phyloP scores from a whole-genome alignment of 2,797 vertebrate species.

The Spinus olivaceus region DNA sequence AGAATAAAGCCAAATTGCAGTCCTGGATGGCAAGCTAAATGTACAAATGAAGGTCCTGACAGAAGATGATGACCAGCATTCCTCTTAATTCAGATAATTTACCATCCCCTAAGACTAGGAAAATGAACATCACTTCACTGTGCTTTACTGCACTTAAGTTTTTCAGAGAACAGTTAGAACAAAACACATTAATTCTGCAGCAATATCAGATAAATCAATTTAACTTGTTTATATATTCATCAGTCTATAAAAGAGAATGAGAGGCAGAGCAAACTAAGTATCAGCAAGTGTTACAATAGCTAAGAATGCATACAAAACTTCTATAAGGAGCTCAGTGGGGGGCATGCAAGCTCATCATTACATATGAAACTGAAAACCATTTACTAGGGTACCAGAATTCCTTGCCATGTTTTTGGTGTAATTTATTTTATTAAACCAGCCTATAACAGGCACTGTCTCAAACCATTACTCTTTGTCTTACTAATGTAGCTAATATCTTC shows the following conservation, averaged over 20 bases:
- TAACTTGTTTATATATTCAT: not conserved
- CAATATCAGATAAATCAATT: not conserved
- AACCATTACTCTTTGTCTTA: not conserved
- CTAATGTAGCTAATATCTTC: not conserved
- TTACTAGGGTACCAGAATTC: not conserved
- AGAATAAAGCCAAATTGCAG: not conserved
- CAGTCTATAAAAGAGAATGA: not conserved
- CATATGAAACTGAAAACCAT: not conserved
- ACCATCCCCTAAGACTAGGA: not conserved
- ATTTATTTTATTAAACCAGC: not conserved
- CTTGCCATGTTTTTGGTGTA: not conserved
- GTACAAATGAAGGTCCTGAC: not conserved
- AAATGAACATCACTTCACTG: not conserved
- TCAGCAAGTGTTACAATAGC: not conserved
- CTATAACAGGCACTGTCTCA: not conserved
- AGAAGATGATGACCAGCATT: not conserved
- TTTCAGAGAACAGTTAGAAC: not conserved
- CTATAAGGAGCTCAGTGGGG: not conserved
- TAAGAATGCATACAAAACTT: not conserved
- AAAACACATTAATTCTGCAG: not conserved
- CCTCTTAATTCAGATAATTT: not conserved
- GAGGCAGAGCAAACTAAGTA: not conserved
- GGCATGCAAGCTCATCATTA: not conserved
- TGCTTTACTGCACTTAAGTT: not conserved
- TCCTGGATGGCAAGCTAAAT: not conserved